These are phyloP conservation scores for Anticlea derivata DNA, from an alignment of 2,888 invertebrate species.

Conservation along the genomic window DNA sequence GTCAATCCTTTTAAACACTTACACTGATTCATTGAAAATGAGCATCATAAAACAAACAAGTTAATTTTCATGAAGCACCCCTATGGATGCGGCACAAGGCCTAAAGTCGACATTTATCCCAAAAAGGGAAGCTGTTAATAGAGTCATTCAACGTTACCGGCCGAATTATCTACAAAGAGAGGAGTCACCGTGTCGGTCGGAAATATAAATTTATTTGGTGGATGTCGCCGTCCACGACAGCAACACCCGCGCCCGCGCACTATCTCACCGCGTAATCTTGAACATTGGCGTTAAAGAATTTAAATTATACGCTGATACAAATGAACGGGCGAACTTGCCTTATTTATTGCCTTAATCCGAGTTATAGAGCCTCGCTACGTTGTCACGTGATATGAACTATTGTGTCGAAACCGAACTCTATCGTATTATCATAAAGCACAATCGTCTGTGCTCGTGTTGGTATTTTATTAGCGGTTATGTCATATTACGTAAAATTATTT, in stretches of 20 bases:
- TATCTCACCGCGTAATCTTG: conserved; percentile 80
- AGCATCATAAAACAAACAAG: background rate
- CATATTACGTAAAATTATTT: conserved; percentile 28
- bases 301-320: conserved; percentile 84
- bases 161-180: conserved; percentile 83
- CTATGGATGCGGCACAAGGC: conserved; percentile 65
- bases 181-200: conserved; percentile 77
- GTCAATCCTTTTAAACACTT: background rate
- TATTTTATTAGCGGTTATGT: conserved; percentile 26
- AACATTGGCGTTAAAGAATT: conserved; percentile 85
- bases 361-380: conserved; percentile 79
- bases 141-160: conserved; percentile 83
- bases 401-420: conserved; percentile 49
- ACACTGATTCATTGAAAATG: too few species aligned
- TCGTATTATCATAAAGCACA: conserved; percentile 43
- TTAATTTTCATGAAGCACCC: conserved; percentile 20
- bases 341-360: conserved; percentile 82
- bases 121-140: conserved; percentile 84
- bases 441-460: conserved; percentile 26
- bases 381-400: conserved; percentile 70
- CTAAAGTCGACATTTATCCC: conserved; percentile 79
- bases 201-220: conserved; percentile 83
- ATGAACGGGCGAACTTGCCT: conserved; percentile 78
- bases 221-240: conserved; percentile 57
- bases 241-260: conserved; percentile 79